Conservation (phyloP, 2,888 invertebrate genomes). For the Apodemia duryi region DNA sequence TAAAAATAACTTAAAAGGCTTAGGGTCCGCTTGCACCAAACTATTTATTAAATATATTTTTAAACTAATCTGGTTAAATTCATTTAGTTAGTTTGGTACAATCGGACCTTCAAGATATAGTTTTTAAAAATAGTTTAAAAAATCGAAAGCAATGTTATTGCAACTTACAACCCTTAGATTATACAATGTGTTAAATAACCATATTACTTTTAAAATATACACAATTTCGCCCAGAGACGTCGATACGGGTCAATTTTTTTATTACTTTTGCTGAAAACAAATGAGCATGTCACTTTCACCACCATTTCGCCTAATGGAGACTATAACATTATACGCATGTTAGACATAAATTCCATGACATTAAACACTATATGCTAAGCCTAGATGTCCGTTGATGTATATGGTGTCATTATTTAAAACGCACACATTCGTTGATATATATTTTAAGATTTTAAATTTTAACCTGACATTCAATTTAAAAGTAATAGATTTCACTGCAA, state of each 20-base stretch:
- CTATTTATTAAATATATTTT: too few species aligned
- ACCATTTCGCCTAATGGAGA: not conserved
- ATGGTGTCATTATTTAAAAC: not conserved
- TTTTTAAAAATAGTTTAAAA: too few species aligned
- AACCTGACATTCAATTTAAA: too few species aligned
- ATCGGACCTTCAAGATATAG: too few species aligned
- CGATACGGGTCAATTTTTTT: not conserved
- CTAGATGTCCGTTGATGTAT: too few species aligned
- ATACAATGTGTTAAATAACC: too few species aligned
- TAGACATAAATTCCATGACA: not conserved
- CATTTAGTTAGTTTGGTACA: too few species aligned
- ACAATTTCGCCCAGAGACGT: not conserved
- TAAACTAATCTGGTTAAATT: too few species aligned
- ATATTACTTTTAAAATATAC: not conserved
- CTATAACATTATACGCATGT: not conserved
- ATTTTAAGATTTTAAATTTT: not conserved
- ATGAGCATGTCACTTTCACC: not conserved
- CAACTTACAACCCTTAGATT: too few species aligned
- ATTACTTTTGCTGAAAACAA: not conserved
- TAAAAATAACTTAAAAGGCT: not conserved
- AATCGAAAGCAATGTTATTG: too few species aligned
- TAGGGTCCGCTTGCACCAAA: too few species aligned
- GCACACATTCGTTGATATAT: constrained; percentile 1
- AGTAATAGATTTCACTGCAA: too few species aligned
- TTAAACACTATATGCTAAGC: not conserved